Evolutionary conservation across 2,113 vertebrate genomes (phyloP).

Genomic region (Mixornis gularis): DNA sequence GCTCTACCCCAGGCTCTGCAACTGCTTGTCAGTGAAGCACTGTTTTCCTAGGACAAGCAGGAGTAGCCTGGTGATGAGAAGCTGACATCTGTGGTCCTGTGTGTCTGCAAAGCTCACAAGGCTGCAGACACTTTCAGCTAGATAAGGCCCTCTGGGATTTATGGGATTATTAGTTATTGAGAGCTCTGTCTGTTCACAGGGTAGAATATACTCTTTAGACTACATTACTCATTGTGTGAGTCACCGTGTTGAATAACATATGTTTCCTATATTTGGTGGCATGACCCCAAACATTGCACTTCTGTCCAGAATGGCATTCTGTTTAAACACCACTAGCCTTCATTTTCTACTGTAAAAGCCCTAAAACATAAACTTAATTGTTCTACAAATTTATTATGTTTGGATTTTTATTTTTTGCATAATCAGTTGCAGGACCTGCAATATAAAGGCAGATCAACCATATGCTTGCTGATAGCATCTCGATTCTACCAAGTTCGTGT

Average conservation of each 20-base stretch:
- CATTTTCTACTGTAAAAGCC: not conserved
- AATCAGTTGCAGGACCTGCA: not conserved
- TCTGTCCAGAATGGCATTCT: not conserved
- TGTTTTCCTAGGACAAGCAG: not conserved
- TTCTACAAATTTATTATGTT: not conserved
- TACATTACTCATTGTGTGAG: conserved; percentile 27
- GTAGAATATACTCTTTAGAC: not conserved
- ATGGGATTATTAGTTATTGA: conserved; percentile 17
- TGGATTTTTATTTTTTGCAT: not conserved
- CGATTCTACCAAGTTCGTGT: not conserved
- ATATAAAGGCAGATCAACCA: not conserved
- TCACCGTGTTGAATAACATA: conserved; percentile 26
- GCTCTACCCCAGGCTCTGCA: accelerated
- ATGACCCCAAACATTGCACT: not conserved
- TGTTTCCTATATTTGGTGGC: conserved; percentile 31
- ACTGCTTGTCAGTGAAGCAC: not conserved
- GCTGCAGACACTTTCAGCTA: not conserved
- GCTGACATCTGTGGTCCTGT: not conserved
- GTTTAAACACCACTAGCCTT: not conserved
- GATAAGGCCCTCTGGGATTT: not conserved
- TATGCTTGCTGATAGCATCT: not conserved
- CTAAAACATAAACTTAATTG: not conserved
- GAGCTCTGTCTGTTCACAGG: not conserved
- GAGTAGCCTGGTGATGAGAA: not conserved
- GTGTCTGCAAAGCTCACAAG: not conserved